Evolutionary conservation across 2,113 vertebrate species (phyloP).

Genomic region (Cryptomyrus ogoouensis): DNA sequence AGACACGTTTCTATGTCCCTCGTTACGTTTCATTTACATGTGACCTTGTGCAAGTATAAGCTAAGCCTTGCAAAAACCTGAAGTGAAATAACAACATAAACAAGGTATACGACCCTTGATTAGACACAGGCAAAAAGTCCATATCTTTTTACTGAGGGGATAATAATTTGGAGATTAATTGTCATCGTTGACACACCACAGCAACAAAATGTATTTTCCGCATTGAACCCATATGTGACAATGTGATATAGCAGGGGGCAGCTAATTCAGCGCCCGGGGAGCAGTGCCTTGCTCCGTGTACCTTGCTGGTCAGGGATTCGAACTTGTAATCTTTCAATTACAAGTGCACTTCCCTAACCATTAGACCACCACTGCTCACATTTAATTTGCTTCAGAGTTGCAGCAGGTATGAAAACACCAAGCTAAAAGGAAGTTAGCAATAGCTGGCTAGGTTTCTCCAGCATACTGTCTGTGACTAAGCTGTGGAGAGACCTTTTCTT

Average conservation of each 20-base stretch:
- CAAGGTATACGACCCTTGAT: not conserved
- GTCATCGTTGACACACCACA: too few relatives aligned
- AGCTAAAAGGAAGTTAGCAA: conserved; percentile 16
- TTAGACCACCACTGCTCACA: too few relatives aligned
- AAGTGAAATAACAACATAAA: not conserved
- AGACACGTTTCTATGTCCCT: not conserved
- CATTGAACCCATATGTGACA: too few relatives aligned
- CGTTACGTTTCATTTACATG: not conserved
- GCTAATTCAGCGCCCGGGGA: too few relatives aligned
- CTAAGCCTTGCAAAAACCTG: not conserved
- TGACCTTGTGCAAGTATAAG: not conserved
- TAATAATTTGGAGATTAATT: too few relatives aligned
- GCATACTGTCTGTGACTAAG: not conserved
- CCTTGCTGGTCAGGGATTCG: too few relatives aligned
- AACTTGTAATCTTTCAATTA: too few relatives aligned
- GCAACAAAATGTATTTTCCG: too few relatives aligned
- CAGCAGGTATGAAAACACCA: not conserved
- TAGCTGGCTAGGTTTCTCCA: not conserved
- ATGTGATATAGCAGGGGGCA: too few relatives aligned
- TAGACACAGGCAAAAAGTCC: not conserved
- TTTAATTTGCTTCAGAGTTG: conserved; percentile 39
- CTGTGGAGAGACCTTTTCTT: conserved; percentile 29
- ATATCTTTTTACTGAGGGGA: conserved; percentile 39
- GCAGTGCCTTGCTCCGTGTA: too few relatives aligned
- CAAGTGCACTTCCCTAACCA: too few relatives aligned